phyloP scores from a whole-genome alignment of 1,140 invertebrate genomes.

The Plodia interpunctella region DNA sequence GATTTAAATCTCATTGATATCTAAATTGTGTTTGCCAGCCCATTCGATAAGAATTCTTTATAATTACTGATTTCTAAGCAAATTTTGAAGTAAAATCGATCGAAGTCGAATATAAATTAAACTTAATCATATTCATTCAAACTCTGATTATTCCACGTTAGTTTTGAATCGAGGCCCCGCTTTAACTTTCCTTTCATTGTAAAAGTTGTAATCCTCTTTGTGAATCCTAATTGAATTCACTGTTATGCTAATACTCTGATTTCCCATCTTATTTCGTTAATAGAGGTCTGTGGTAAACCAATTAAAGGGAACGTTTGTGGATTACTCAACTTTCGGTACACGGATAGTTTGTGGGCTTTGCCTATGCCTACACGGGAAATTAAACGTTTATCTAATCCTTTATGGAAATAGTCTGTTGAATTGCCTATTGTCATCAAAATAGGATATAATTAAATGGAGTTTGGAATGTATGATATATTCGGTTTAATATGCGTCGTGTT shows the following conservation, averaged over 20 bases:
- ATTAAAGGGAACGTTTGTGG: constrained; percentile 72
- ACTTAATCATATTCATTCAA: constrained; percentile 60
- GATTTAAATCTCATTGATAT: not conserved
- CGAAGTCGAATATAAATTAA: constrained; percentile 51
- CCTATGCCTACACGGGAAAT: constrained; percentile 43
- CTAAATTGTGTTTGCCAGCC: not conserved
- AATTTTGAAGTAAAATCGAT: constrained; percentile 17
- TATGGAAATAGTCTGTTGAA: constrained; percentile 31
- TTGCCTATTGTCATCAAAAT: constrained; percentile 18
- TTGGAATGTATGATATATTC: constrained; percentile 26
- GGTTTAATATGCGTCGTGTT: constrained; percentile 25
- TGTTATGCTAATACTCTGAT: constrained; percentile 77
- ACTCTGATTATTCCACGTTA: constrained; percentile 70
- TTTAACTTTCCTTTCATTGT: constrained; percentile 72
- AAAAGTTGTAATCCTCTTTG: constrained; percentile 76
- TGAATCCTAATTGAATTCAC: constrained; percentile 74
- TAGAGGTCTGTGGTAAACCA: constrained; percentile 74
- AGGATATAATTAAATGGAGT: constrained; percentile 20
- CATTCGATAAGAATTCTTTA: not conserved
- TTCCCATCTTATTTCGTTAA: constrained; percentile 77
- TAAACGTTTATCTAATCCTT: constrained; percentile 46
- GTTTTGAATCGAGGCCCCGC: constrained; percentile 61
- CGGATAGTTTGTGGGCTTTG: constrained; percentile 51
- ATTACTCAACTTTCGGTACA: constrained; percentile 66
- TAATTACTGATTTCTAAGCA: not conserved